Base-by-base conservation (phyloP, 2,113 vertebrate genomes). In the Aspiorhynchus laticeps region DNA sequence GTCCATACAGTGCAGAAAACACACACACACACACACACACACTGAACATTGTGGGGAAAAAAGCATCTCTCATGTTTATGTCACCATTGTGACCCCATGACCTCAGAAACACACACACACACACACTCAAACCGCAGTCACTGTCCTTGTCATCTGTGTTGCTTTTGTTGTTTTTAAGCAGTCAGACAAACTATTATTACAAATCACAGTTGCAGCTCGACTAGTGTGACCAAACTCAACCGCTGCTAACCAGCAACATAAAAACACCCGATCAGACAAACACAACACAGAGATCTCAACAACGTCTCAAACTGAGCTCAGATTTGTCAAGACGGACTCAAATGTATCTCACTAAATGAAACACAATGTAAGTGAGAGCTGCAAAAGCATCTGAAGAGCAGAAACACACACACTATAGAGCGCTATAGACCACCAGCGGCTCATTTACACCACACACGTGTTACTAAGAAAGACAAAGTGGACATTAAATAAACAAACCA, bases 101-200 rank as follows among this genome's bases (percentile, higher is more conserved):
- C 75, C 80, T 53, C 59, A 75, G 15, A 75, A 69, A 84, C 33
- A 67, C 56, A 85, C 21, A 28, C 59, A 65, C 65, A 69, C 65
- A 69, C 65, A 69, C 31, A 69, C 67, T 9, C 7, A 71, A 3
- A 69, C 75, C 56, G 31, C 79, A 79, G 65, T 73, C 61, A 65
- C 69, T 89, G 85, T 87, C 79, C 56, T 84, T 71, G 82, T 84
- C 46, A 41, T 73, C 53, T 17, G 36, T 73, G 87, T 85, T 67
- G 80, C 82, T 87, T 87, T 85, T 84, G 83, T 74, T 67, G 81
- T 83, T 87, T 87, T 85, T 84, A 76, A n/a, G 63, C 53, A 83
- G 41, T 82, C 73, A 74, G 74, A 53, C 87, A 51, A 31, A 84
- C 71, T 56, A 41, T 67, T 79, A 31, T 56, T 76, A 78, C 88